A percentile compares a stretch with the other conserved stretches of the same genome.
Evolutionary conservation across 2,888 invertebrate genomes (phyloP).

Genomic region (Pandemis cinnamomeana): DNA sequence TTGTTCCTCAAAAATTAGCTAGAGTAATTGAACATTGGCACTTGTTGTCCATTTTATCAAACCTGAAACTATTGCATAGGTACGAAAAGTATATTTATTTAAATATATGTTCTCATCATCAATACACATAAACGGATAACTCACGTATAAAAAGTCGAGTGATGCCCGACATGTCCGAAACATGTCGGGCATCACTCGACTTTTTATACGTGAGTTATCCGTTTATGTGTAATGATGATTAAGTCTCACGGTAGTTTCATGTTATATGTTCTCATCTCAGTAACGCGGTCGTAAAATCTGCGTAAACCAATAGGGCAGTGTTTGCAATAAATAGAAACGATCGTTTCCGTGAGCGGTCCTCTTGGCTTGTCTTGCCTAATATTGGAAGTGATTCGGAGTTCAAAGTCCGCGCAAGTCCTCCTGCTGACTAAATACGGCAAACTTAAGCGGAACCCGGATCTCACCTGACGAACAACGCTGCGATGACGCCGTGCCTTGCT

Average conservation of each 20-base stretch:
- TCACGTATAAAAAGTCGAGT: no score
- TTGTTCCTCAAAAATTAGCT: not conserved
- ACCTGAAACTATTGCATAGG: not conserved
- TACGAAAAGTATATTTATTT: not conserved
- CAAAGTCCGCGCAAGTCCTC: not conserved
- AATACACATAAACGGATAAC: no score
- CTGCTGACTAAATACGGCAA: not conserved
- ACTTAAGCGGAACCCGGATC: slow-evolving; percentile 4
- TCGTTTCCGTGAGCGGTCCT: not conserved
- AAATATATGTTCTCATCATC: no score
- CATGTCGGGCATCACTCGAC: no score
- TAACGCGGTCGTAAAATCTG: not conserved
- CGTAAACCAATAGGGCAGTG: not conserved
- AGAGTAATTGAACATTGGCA: not conserved
- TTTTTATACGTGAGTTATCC: no score
- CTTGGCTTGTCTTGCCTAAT: not conserved
- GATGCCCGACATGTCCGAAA: no score
- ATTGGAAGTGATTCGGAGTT: not conserved
- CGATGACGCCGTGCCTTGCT: not conserved
- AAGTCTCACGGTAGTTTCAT: no score
- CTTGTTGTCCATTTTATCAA: not conserved
- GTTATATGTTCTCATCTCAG: no score
- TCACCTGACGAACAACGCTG: not conserved
- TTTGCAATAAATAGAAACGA: not conserved
- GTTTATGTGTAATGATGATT: no score